These are phyloP conservation scores for Eupsilia transversa DNA, from an alignment of 2,888 invertebrate species.

Conservation along the genomic window DNA sequence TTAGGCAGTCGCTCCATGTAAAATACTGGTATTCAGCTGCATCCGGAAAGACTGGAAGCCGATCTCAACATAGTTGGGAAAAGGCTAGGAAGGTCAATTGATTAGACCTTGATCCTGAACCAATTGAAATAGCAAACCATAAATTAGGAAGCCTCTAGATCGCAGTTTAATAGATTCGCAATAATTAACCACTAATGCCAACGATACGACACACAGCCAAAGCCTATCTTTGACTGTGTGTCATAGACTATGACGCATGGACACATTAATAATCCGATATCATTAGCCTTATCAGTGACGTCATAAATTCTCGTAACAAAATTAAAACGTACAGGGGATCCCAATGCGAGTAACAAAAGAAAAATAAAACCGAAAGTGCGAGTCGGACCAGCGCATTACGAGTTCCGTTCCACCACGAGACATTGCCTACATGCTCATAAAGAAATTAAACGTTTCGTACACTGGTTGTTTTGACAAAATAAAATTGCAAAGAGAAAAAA, in stretches of 20 bases:
- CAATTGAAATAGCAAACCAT: background rate
- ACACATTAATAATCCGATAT: conserved; percentile 36
- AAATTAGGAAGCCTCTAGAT: background rate
- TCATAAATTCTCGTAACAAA: conserved; percentile 35
- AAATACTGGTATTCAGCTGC: no score
- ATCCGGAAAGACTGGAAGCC: no score
- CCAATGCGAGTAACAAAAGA: conserved; percentile 4
- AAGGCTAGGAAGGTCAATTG: no score
- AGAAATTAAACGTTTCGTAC: no score
- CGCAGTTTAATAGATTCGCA: background rate
- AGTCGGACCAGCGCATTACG: background rate
- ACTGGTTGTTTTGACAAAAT: no score
- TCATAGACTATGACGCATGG: conserved; percentile 5
- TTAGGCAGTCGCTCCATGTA: no score
- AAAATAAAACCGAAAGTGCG: background rate
- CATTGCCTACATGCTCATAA: no score
- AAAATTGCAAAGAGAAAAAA: no score
- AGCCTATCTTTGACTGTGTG: background rate
- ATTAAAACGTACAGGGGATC: conserved; percentile 13
- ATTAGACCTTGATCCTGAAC: no score
- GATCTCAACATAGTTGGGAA: no score
- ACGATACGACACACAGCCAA: background rate
- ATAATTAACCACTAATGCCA: background rate
- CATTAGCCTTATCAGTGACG: conserved; percentile 38
- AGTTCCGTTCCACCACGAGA: background rate